Conservation (phyloP, 2,113 vertebrate species). For the Scortum barcoo region DNA sequence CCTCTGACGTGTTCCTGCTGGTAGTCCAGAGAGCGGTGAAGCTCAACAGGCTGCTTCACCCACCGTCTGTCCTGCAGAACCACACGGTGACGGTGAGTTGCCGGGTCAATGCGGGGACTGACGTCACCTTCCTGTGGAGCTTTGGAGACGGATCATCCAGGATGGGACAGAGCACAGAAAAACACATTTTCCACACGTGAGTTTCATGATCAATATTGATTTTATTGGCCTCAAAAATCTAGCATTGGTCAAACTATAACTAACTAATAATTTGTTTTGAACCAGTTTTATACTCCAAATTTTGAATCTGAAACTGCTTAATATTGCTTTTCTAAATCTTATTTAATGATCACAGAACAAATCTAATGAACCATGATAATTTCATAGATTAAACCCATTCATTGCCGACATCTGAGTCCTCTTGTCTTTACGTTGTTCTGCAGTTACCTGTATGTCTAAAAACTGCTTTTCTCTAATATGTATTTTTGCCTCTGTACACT, state of each 20-base stretch:
- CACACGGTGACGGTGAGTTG: slow-evolving; percentile 79
- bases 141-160: slow-evolving; percentile 85
- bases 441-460: not conserved
- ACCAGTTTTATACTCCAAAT: not conserved
- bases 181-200: slow-evolving; percentile 84
- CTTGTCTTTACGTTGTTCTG: not conserved
- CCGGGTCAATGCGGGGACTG: slow-evolving; percentile 82
- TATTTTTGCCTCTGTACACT: not conserved
- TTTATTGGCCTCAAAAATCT: not conserved
- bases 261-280: not conserved
- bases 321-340: not conserved
- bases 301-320: not conserved
- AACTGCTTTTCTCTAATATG: not conserved
- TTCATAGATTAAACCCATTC: not conserved
- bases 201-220: not conserved
- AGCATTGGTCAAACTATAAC: not conserved
- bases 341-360: no score
- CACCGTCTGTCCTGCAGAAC: slow-evolving; percentile 81
- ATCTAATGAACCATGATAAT: not conserved
- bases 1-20: slow-evolving; percentile 77
- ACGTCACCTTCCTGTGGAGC: slow-evolving; percentile 84
- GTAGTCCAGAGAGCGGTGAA: slow-evolving; percentile 81
- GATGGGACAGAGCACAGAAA: slow-evolving; percentile 68
- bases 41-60: slow-evolving; percentile 81
- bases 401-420: not conserved